Percentiles rank a stretch among this genome's conserved stretches.
phyloP scores from a whole-genome alignment of 2,113 vertebrate genomes.

The Hypocryptadius cinnamomeus region DNA sequence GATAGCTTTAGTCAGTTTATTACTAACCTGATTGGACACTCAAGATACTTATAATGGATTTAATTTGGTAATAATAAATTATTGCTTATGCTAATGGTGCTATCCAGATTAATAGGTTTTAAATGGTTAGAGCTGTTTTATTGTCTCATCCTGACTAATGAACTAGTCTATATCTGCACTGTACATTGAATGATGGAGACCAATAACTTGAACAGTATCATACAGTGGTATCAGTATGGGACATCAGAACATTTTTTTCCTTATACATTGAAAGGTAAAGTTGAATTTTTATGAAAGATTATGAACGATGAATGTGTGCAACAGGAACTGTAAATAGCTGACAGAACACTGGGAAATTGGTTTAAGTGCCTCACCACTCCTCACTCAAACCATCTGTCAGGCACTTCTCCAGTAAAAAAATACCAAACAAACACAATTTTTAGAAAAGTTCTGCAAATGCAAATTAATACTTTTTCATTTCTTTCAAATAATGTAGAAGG shows the following conservation, averaged over 20 bases:
- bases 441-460: constrained; percentile 58
- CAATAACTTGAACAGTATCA: neutral
- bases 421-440: constrained; percentile 13
- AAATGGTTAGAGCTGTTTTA: neutral
- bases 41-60: neutral
- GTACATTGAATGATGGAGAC: neutral
- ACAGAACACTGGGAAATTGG: constrained; percentile 57
- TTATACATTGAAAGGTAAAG: neutral
- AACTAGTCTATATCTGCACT: neutral
- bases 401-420: constrained; percentile 48
- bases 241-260: neutral
- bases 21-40: neutral
- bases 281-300: constrained; percentile 45
- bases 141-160: neutral
- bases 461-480: constrained; percentile 25
- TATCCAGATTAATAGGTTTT: constrained; percentile 38
- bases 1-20: neutral
- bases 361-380: constrained; percentile 49
- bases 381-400: constrained; percentile 68
- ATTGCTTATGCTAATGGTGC: neutral
- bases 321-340: constrained; percentile 64
- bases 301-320: constrained; percentile 30
- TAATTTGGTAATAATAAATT: constrained; percentile 4
- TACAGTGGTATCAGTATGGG: neutral
- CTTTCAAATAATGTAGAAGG: neutral